A percentile compares a stretch with the other conserved stretches of the same genome.
phyloP scores from a whole-genome alignment of 2,888 invertebrate species.

The Spatulosminthurus flaviceps region DNA sequence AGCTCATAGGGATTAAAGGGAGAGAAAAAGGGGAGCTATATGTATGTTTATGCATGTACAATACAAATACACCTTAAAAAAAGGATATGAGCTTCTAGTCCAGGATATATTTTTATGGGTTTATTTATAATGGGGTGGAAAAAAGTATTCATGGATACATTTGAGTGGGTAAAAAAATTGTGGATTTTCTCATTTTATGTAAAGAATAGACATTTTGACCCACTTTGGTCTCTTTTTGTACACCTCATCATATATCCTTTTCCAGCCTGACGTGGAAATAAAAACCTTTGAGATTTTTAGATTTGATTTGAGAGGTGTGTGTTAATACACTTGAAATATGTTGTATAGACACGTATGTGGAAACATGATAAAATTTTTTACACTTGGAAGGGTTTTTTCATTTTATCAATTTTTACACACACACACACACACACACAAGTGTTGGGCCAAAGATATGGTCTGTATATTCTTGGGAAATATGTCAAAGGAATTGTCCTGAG shows the following conservation, averaged over 20 bases:
- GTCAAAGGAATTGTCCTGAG: neutral
- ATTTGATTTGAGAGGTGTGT: constrained; percentile 16
- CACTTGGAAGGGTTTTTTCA: neutral
- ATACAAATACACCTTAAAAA: no score
- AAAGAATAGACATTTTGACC: constrained; percentile 42
- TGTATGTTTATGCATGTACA: no score
- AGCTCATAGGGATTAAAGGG: constrained; percentile 18
- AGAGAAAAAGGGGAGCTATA: constrained; percentile 12
- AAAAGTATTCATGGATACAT: neutral
- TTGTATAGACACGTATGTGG: neutral
- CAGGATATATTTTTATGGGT: neutral
- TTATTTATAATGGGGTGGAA: neutral
- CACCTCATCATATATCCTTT: constrained; percentile 34
- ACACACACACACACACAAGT: no score
- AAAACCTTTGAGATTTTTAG: constrained; percentile 11
- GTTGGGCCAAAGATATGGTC: no score
- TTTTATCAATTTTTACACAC: no score
- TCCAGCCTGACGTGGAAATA: constrained; percentile 17
- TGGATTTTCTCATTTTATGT: constrained; percentile 31
- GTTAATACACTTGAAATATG: neutral
- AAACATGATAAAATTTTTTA: constrained; percentile 13
- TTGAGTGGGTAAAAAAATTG: constrained; percentile 20
- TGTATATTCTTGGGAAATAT: constrained; percentile 16
- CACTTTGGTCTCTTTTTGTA: constrained; percentile 29
- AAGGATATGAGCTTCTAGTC: constrained; percentile 15